A percentile compares a stretch with the other conserved stretches of the same genome.
phyloP scores from a whole-genome alignment of 2,888 invertebrate species.

The Pocota personata region DNA sequence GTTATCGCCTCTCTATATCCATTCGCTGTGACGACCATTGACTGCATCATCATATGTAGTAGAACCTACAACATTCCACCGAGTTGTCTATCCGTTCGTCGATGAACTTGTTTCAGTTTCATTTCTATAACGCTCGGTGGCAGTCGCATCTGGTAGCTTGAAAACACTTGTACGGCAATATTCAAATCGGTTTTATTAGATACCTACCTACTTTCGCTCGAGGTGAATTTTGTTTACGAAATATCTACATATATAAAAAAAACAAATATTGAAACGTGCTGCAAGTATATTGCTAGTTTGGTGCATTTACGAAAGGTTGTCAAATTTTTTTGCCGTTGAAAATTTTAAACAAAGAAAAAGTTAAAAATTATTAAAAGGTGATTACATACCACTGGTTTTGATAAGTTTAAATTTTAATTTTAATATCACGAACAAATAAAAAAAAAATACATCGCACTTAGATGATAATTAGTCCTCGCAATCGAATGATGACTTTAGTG shows the following conservation, averaged over 20 bases:
- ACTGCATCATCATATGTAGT: constrained; percentile 31
- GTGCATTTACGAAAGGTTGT: constrained; percentile 13
- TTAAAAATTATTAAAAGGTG: constrained; percentile 38
- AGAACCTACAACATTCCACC: background rate
- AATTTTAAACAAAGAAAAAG: background rate
- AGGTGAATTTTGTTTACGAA: constrained; percentile 39
- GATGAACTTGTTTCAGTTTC: constrained; percentile 54
- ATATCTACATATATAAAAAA: background rate
- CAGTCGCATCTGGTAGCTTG: constrained; percentile 34
- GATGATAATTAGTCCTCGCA: constrained; percentile 13
- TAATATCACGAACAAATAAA: background rate
- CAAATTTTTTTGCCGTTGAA: background rate
- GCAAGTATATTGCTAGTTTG: constrained; percentile 2
- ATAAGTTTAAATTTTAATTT: constrained; percentile 11
- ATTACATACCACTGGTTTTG: background rate
- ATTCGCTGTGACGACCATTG: constrained; percentile 44
- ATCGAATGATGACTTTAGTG: constrained; percentile 7
- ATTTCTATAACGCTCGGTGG: constrained; percentile 11
- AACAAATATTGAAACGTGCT: constrained; percentile 18
- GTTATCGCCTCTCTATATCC: constrained; percentile 48
- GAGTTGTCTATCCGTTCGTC: constrained; percentile 10
- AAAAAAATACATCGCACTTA: background rate
- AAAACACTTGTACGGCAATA: background rate
- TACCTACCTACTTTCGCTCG: constrained; percentile 8
- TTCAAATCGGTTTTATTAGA: background rate